Base-by-base conservation (phyloP, 2,888 invertebrate genomes). In the Tanypteryx hageni region DNA sequence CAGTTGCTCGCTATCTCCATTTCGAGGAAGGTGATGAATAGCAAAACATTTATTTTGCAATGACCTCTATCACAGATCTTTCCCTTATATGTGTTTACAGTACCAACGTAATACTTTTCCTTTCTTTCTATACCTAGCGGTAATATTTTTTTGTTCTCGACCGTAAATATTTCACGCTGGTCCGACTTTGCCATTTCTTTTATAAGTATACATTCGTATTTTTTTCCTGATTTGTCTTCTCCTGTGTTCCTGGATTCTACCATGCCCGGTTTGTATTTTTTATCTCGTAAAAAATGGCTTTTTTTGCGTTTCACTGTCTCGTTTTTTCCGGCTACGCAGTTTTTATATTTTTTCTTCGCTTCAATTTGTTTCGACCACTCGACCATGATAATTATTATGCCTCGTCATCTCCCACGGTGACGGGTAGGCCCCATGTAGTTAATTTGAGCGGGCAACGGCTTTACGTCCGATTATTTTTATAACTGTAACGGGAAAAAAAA, bases 311-410 rank as follows among this genome's bases (percentile, higher is more conserved):
- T 44, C 44, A 5, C 44, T 44, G 76, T 18, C 27, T 13, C 27
- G 16, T 76, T 76, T 76, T 76, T 76, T 76, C 8, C 8, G 10
- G n/a, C 8, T 16, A 68, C n/a, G 22, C 22, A 7, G 76, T 10
- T 13, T 76, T 76, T 27, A 22, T 76, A n/a, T 68, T n/a, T 22
- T n/a, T 10, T 27, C 76, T 27, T 59, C 68, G 13, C 27, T n/a
- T 44, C 64, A 44, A 31, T 68, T 61, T 89, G 89, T 89, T 68
- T 18, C 61, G 57, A 86, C 61, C 61, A 16, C 86, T 86, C 61
- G 44, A 61, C 89, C 64, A 44, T 44, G 89, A 68, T 89, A 89
- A 89, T 68, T 89, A 18, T 59, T 31, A 61, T 64, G 61, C 89
- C n/a, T 64, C 44, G 64, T 89, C 61, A 89, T 83, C 83, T 83